These are phyloP conservation scores for Himalopsyche tibetana DNA, from an alignment of 2,888 invertebrate species.

Conservation along the genomic window DNA sequence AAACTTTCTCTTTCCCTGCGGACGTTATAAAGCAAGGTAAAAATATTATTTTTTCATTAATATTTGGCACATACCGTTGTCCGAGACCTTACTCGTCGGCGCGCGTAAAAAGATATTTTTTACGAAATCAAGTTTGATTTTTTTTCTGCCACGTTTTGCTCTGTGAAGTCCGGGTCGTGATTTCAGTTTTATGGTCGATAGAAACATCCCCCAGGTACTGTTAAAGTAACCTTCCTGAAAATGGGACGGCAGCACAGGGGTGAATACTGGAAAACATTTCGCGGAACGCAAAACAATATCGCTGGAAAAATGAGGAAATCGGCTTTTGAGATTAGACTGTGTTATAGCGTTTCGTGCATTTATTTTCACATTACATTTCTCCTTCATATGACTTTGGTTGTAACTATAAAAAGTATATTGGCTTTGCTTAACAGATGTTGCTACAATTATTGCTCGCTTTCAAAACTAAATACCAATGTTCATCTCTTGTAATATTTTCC, in stretches of 20 bases:
- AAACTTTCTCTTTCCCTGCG: background rate
- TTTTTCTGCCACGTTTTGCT: constrained; percentile 28
- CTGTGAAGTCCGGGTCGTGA: constrained; percentile 23
- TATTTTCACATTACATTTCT: too few relatives aligned
- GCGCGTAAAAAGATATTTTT: background rate
- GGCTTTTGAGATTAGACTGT: too few relatives aligned
- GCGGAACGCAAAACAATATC: too few relatives aligned
- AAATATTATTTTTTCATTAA: background rate
- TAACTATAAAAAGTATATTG: too few relatives aligned
- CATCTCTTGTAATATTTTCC: too few relatives aligned
- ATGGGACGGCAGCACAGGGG: background rate
- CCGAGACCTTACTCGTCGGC: background rate
- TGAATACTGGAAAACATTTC: too few relatives aligned
- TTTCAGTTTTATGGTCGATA: constrained; percentile 39
- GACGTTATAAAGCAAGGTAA: background rate
- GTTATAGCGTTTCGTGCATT: too few relatives aligned
- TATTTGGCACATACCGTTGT: background rate
- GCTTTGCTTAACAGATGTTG: too few relatives aligned
- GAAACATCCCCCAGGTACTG: constrained; percentile 23
- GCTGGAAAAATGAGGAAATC: too few relatives aligned
- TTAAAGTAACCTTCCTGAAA: constrained; percentile 18
- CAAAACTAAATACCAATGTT: too few relatives aligned
- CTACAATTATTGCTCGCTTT: too few relatives aligned
- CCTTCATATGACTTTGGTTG: too few relatives aligned
- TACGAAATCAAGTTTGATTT: constrained; percentile 24